Evolutionary conservation across 2,113 vertebrate species (phyloP), one percentile per base, ranked within the genome.

Genomic region (Balaeniceps rex): DNA sequence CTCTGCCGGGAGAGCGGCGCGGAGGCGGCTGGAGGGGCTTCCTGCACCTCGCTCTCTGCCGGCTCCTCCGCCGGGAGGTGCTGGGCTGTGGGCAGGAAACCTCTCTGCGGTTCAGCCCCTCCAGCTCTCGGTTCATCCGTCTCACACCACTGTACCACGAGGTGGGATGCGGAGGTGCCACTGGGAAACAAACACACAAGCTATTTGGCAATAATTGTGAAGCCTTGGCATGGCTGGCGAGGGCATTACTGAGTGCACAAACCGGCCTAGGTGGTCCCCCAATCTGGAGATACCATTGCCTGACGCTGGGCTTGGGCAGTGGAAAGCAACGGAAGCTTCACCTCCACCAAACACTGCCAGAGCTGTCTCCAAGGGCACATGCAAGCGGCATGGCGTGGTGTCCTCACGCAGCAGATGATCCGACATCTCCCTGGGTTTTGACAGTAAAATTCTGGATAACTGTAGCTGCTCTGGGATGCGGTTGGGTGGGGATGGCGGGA

Each of bases 91-190:
- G 31, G 58, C 12, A 13, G 34, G 34, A 71, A 49, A 29, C 9
- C n/a, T 47, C 29, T 26, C 8, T 0, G 3, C 0, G 1, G 23
- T 6, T 71, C 79, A 54, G 38, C 33, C 18, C 22, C 52, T 36
- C 1, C 29, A 19, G 49, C 71, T 74, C 79, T 42, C 9, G 3
- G 51, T 46, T 82, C 44, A 4, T 58, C 61, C 2, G 2, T 29
- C 60, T 78, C 19, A 8, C 22, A 6, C 14, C 28, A 1, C 17
- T 1, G 0, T 6, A 5, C 33, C 11, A 0, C 1, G 3, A 33
- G 40, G 44, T 82, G 64, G 24, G 70, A 24, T 66, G 79, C 0
- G 1, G 55, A 38, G 75, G 40, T 44, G 40, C 22, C 38, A 1
- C 11, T 10, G 58, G 44, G 64, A 33, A 24, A 69, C 26, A 55